Conservation (phyloP, 1,140 invertebrate genomes). For the Coptotermes formosanus region DNA sequence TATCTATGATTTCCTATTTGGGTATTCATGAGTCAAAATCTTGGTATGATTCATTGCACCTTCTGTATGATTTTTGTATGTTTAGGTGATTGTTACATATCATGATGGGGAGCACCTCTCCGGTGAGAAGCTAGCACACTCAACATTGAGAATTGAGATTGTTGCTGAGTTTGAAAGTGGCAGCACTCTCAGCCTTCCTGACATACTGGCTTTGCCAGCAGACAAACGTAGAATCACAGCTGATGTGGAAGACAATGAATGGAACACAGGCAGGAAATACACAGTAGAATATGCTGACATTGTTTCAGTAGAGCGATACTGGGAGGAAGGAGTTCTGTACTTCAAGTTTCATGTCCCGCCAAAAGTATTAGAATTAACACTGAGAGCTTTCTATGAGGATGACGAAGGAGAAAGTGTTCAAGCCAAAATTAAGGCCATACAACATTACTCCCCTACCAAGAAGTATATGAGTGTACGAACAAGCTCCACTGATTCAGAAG, state of each 20-base stretch:
- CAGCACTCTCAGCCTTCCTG: constrained; percentile 34
- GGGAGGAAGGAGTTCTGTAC: constrained; percentile 34
- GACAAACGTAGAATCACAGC: background rate
- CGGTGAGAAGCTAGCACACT: constrained; percentile 39
- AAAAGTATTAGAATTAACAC: constrained; percentile 39
- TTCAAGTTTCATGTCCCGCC: constrained; percentile 45
- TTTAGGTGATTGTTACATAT: constrained; percentile 44
- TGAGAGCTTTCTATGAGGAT: constrained; percentile 46
- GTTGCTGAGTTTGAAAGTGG: constrained; percentile 36
- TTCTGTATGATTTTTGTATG: constrained; percentile 30
- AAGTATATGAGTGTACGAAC: constrained; percentile 47
- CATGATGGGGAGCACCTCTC: constrained; percentile 43
- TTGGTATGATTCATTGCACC: background rate
- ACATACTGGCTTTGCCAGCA: constrained; percentile 31
- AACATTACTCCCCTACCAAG: constrained; percentile 41
- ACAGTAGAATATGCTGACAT: constrained; percentile 4
- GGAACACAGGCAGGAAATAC: background rate
- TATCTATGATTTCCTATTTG: no score
- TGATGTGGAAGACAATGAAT: background rate
- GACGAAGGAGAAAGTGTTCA: constrained; percentile 39
- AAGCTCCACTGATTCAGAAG: constrained; percentile 42
- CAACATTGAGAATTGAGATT: constrained; percentile 40
- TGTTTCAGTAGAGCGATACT: constrained; percentile 29
- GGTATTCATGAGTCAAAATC: no score
- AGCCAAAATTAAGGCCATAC: constrained; percentile 41